Percentiles rank a stretch among this genome's conserved stretches.
Evolutionary conservation across 1,140 invertebrate genomes (phyloP).

Genomic region (Drosophila cardini): DNA sequence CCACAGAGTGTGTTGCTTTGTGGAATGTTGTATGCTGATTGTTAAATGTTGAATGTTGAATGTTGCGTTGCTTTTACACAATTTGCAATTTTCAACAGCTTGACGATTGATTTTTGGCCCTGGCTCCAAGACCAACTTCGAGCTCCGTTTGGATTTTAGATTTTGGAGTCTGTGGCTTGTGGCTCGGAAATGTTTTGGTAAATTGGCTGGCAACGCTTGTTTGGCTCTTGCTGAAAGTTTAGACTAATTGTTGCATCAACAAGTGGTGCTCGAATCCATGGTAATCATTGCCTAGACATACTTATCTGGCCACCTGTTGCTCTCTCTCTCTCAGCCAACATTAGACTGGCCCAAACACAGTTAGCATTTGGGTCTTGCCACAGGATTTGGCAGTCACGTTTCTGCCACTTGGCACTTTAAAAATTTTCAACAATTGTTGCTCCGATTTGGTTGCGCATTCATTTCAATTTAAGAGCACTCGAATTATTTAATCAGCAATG

Average conservation of each 20-base stretch:
- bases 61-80: slow-evolving; percentile 68
- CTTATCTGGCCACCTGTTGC: slow-evolving; percentile 74
- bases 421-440: slow-evolving; percentile 41
- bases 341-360: slow-evolving; percentile 29
- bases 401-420: slow-evolving; percentile 77
- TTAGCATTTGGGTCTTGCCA: slow-evolving; percentile 24
- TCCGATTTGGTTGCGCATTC: slow-evolving; percentile 32
- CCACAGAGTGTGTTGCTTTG: slow-evolving; percentile 31
- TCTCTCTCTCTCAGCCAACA: slow-evolving; percentile 44
- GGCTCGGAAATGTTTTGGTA: slow-evolving; percentile 53
- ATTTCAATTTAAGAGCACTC: slow-evolving; percentile 34
- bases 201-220: slow-evolving; percentile 68
- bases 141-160: neutral
- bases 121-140: slow-evolving; percentile 18
- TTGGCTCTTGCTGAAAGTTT: slow-evolving; percentile 70
- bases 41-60: slow-evolving; percentile 29
- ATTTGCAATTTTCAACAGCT: slow-evolving; percentile 78
- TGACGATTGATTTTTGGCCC: slow-evolving; percentile 73
- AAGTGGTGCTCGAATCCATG: slow-evolving; percentile 43
- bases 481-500: slow-evolving; percentile 47
- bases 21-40: slow-evolving; percentile 3
- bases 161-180: slow-evolving; percentile 2
- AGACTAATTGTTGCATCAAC: slow-evolving; percentile 78
- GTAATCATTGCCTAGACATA: slow-evolving; percentile 36
- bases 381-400: slow-evolving; percentile 77